Evolutionary conservation across 1,140 invertebrate genomes (phyloP).

Genomic region (Drosophila teissieri): DNA sequence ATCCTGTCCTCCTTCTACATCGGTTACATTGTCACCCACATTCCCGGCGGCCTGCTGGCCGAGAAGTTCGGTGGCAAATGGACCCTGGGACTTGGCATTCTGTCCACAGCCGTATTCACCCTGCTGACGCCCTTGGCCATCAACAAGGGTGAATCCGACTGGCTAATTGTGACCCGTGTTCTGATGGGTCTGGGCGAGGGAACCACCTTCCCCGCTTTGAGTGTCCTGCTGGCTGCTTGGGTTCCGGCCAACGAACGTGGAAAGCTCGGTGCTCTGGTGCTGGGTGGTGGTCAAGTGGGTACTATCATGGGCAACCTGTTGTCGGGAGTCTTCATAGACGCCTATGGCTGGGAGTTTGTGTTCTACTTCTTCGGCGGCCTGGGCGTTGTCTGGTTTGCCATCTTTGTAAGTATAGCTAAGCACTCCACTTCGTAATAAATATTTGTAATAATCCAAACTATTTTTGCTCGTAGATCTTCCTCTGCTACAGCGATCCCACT

Average conservation of each 20-base stretch:
- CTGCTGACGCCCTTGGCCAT: constrained; percentile 89
- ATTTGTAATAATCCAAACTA: neutral
- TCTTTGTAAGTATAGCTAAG: constrained; percentile 87
- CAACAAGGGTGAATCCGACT: constrained; percentile 86
- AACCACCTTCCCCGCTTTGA: constrained; percentile 91
- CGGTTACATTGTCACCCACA: constrained; percentile 87
- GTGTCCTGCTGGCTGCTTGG: constrained; percentile 90
- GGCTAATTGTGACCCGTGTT: constrained; percentile 88
- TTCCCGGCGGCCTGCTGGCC: constrained; percentile 88
- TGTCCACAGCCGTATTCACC: constrained; percentile 91
- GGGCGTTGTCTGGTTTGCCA: constrained; percentile 90
- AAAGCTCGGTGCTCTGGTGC: constrained; percentile 90
- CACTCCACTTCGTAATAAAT: no score
- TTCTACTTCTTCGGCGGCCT: constrained; percentile 93
- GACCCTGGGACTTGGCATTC: constrained; percentile 89
- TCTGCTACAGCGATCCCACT: constrained; percentile 91
- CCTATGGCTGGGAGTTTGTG: constrained; percentile 90
- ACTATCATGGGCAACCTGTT: constrained; percentile 91
- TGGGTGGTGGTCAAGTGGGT: constrained; percentile 89
- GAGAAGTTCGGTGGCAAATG: constrained; percentile 92
- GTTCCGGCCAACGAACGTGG: constrained; percentile 90
- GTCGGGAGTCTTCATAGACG: constrained; percentile 89
- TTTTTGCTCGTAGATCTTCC: constrained; percentile 81
- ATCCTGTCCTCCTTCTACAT: constrained; percentile 87
- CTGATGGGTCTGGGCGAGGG: constrained; percentile 90